These are phyloP conservation scores for Orchesellides sinensis DNA, from an alignment of 2,888 invertebrate species.

Conservation along the genomic window DNA sequence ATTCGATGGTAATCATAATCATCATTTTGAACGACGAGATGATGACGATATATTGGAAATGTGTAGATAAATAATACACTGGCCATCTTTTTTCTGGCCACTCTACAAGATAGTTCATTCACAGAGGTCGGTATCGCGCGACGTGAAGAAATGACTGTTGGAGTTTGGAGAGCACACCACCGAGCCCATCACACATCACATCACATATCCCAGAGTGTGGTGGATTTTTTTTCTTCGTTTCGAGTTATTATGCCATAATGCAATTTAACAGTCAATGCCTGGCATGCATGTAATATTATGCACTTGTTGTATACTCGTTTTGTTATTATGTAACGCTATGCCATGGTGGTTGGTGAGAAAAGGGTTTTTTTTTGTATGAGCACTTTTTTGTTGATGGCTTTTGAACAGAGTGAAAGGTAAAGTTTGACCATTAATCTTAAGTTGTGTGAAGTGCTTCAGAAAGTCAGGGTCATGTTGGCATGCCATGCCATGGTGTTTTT, in stretches of 20 bases:
- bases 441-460: conserved; percentile 60
- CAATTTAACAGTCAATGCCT: not conserved
- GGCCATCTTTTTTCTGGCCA: not conserved
- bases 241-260: not conserved
- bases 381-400: conserved; percentile 56
- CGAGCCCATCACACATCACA: not conserved
- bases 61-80: not conserved
- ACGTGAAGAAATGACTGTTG: conserved; percentile 20
- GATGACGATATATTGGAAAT: not conserved
- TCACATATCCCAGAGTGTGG: not conserved
- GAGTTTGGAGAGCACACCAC: conserved; percentile 22
- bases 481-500: conserved; percentile 14
- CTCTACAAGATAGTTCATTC: not conserved
- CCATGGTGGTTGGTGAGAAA: conserved; percentile 26
- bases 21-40: not conserved
- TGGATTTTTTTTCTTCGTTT: no score
- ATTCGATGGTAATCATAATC: not conserved
- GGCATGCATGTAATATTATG: not conserved
- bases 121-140: not conserved
- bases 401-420: conserved; percentile 58
- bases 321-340: no score
- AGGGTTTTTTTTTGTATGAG: conserved; percentile 43
- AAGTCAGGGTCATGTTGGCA: conserved; percentile 65
- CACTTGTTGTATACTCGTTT: conserved; percentile 11
- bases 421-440: conserved; percentile 65